A percentile compares a stretch with the other conserved stretches of the same genome.
Conservation (phyloP, 2,888 invertebrate species). For the Thysanoteuthis rhombus region DNA sequence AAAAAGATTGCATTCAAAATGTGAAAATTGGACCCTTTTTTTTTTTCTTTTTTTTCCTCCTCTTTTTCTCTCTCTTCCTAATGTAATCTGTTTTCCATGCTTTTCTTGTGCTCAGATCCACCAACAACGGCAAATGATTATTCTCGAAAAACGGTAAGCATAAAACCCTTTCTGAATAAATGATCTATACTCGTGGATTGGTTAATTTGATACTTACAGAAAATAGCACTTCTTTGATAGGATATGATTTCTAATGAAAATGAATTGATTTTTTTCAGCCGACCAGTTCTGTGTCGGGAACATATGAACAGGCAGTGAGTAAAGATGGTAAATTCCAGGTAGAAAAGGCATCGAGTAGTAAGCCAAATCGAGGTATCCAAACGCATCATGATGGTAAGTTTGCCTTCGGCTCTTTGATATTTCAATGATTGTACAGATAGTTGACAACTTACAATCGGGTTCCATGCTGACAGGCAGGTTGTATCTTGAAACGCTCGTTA, state of each 20-base stretch:
- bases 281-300: constrained; percentile 48
- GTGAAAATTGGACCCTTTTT: too few relatives aligned
- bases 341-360: constrained; percentile 53
- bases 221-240: not conserved
- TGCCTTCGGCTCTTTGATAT: not conserved
- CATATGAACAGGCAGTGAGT: constrained; percentile 54
- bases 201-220: not conserved
- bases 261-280: constrained; percentile 44
- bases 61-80: not conserved
- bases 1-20: not conserved
- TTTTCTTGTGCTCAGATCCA: constrained; percentile 34
- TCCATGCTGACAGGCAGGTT: too few relatives aligned
- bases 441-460: too few relatives aligned
- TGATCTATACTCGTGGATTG: not conserved
- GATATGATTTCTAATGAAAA: not conserved
- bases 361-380: constrained; percentile 82
- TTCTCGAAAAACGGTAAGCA: constrained; percentile 36
- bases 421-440: too few relatives aligned
- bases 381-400: constrained; percentile 88
- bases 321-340: constrained; percentile 61
- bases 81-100: not conserved
- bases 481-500: too few relatives aligned
- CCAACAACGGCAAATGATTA: constrained; percentile 36
- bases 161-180: not conserved
- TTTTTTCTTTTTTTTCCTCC: not conserved